phyloP scores from a whole-genome alignment of 2,888 invertebrate genomes.

The Amorpha juglandis region DNA sequence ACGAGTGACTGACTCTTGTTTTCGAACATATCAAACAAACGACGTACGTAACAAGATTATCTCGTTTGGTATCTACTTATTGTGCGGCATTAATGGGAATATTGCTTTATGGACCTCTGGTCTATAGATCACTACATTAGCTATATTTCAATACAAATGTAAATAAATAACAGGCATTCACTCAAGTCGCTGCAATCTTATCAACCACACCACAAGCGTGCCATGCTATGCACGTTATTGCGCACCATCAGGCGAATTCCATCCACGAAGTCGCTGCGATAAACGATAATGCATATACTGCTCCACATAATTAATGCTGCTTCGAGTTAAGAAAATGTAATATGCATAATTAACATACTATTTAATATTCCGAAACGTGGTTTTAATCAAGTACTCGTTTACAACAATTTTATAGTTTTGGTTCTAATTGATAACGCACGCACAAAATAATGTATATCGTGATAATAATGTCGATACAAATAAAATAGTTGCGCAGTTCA shows the following conservation, averaged over 20 bases:
- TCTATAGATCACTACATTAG: background rate
- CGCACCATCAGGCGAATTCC: constrained; percentile 48
- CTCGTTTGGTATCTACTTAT: background rate
- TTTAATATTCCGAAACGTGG: constrained; percentile 25
- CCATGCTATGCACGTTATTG: constrained; percentile 44
- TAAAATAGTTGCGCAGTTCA: constrained; percentile 63
- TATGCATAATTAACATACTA: constrained; percentile 25
- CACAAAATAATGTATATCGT: background rate
- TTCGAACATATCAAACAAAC: constrained; percentile 11
- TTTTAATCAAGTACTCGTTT: background rate
- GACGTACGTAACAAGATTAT: background rate
- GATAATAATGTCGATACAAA: constrained; percentile 48
- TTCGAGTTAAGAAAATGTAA: constrained; percentile 8
- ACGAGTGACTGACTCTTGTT: constrained; percentile 43
- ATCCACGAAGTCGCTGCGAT: constrained; percentile 37
- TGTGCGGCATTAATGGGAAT: background rate
- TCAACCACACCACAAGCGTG: constrained; percentile 47
- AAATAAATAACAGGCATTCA: background rate
- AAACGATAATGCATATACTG: constrained; percentile 38
- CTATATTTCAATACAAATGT: background rate
- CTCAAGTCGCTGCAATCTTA: constrained; percentile 30
- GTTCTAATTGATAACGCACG: background rate
- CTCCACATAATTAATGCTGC: constrained; percentile 8
- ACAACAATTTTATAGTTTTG: constrained; percentile 7
- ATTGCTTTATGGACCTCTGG: background rate